Conservation (phyloP, 2,113 vertebrate genomes). For the Bos javanicus region DNA sequence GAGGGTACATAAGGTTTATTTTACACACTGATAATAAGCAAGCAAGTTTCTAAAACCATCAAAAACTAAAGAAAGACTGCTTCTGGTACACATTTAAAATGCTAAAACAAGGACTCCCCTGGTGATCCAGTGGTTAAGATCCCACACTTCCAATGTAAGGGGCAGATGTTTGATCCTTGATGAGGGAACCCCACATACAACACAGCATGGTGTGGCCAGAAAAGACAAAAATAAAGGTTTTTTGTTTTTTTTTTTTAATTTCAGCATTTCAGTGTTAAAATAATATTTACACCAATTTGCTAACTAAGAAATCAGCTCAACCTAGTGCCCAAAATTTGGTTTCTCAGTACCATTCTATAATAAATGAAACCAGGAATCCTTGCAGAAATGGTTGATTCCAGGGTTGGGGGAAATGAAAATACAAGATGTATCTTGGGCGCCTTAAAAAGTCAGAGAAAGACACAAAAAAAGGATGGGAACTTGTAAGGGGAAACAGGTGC, state of each 20-base stretch:
- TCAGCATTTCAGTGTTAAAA: not conserved
- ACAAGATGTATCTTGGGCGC: not conserved
- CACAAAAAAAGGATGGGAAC: not conserved
- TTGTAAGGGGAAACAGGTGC: not conserved
- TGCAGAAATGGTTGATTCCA: not conserved
- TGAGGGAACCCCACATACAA: not conserved
- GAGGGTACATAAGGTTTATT: not conserved
- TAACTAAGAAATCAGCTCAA: not conserved
- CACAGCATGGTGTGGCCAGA: not conserved
- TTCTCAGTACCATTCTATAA: not conserved
- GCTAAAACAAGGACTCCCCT: not conserved
- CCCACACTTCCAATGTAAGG: not conserved
- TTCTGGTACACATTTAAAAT: slow-evolving; percentile 20
- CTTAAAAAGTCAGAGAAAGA: not conserved
- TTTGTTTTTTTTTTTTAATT: not conserved
- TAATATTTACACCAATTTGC: not conserved
- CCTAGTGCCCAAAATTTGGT: not conserved
- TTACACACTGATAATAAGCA: not conserved
- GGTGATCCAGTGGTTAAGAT: not conserved
- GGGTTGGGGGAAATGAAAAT: not conserved
- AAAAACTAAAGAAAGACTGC: not conserved
- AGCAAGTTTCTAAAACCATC: slow-evolving; percentile 3
- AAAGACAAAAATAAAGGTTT: not conserved
- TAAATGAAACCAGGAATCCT: not conserved
- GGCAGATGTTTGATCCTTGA: not conserved